Conservation (phyloP, 2,888 invertebrate genomes). For the Omphaloscelis lunosa region DNA sequence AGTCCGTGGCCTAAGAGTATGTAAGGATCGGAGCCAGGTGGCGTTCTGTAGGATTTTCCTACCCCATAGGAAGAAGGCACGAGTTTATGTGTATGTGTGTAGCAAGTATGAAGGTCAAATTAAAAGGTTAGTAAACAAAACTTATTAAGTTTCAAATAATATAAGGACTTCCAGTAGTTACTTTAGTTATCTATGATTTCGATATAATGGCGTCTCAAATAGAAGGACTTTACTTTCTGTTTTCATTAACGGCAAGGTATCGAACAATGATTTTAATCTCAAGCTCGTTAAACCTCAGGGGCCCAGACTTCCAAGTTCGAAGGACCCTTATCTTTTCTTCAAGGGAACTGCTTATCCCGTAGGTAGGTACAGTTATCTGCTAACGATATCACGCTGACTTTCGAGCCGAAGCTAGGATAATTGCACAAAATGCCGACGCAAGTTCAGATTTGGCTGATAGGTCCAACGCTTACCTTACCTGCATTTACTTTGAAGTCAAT, state of each 20-base stretch:
- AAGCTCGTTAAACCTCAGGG: constrained; percentile 31
- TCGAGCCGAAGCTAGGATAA: constrained; percentile 13
- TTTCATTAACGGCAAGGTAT: constrained; percentile 24
- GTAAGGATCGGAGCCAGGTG: no score
- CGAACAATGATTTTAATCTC: constrained; percentile 45
- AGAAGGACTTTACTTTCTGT: not conserved
- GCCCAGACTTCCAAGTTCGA: constrained; percentile 21
- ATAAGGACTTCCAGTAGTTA: not conserved
- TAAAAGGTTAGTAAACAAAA: not conserved
- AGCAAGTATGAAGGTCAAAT: not conserved
- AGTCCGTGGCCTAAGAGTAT: no score
- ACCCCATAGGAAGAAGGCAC: not conserved
- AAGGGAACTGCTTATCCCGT: constrained; percentile 31
- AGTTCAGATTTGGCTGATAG: constrained; percentile 40
- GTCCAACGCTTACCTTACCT: constrained; percentile 2
- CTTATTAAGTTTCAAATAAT: not conserved
- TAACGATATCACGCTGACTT: constrained; percentile 51
- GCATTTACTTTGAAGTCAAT: constrained; percentile 10
- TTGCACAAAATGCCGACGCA: constrained; percentile 30
- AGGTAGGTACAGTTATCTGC: constrained; percentile 43
- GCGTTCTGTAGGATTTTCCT: not conserved
- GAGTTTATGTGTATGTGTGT: not conserved
- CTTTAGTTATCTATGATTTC: not conserved
- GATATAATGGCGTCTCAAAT: not conserved
- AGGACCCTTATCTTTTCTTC: constrained; percentile 49